Evolutionary conservation across 2,797 vertebrate genomes (phyloP).

Genomic region (Odontamblyopus lacepedii): DNA sequence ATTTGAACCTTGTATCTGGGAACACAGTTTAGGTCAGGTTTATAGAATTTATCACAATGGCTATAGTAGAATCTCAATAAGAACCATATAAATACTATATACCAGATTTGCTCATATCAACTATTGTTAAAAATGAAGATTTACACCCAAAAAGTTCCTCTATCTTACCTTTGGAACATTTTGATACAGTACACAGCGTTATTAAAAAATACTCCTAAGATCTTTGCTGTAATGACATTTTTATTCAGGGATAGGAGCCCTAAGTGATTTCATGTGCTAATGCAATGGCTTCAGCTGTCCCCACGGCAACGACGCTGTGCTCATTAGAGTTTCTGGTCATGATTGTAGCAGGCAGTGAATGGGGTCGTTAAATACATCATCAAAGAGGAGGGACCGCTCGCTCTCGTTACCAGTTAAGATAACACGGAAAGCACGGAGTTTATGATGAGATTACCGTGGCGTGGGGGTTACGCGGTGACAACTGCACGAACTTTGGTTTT

Average conservation of each 20-base stretch:
- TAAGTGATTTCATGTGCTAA: slow-evolving; percentile 72
- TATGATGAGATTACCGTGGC: slow-evolving; percentile 9
- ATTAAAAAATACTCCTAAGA: slow-evolving; percentile 14
- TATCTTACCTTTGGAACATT: background rate
- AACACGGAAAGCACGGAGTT: slow-evolving; percentile 37
- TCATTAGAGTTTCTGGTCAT: slow-evolving; percentile 72
- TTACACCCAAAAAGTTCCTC: background rate
- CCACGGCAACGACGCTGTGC: slow-evolving; percentile 58
- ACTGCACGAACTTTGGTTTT: slow-evolving; percentile 38
- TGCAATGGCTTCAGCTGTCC: slow-evolving; percentile 58
- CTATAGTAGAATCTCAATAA: background rate
- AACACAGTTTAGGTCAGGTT: too few relatives aligned
- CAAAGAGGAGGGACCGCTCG: slow-evolving; percentile 67
- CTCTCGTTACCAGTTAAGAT: slow-evolving; percentile 52
- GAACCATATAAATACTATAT: background rate
- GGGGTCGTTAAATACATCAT: slow-evolving; percentile 70
- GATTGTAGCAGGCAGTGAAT: slow-evolving; percentile 56
- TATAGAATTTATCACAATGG: background rate
- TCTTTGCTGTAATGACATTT: slow-evolving; percentile 56
- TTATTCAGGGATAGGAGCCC: slow-evolving; percentile 58
- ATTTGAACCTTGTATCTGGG: too few relatives aligned
- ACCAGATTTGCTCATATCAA: background rate
- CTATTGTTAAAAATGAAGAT: background rate
- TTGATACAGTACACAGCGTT: slow-evolving; percentile 2
- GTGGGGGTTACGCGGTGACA: background rate